phyloP scores from a whole-genome alignment of 2,797 vertebrate genomes.

The Bradypus variegatus region DNA sequence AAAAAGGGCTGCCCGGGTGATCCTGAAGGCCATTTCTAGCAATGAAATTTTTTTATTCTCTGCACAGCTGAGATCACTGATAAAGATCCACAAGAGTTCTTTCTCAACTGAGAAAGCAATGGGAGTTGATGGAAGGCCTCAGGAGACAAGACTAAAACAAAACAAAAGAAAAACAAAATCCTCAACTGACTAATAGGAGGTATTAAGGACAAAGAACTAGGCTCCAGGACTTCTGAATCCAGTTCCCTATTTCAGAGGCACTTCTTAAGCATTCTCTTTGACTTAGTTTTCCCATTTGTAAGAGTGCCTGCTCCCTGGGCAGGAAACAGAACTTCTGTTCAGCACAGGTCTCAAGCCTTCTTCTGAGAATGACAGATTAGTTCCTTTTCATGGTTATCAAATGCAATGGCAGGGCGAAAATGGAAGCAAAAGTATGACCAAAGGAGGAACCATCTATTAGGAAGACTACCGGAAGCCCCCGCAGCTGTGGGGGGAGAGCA shows the following conservation, averaged over 20 bases:
- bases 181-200: neutral
- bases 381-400: constrained; percentile 46
- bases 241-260: neutral
- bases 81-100: constrained; percentile 27
- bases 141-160: constrained; percentile 36
- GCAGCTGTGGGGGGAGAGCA: neutral
- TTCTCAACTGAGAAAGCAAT: constrained; percentile 31
- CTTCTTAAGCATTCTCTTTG: neutral
- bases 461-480: constrained; percentile 37
- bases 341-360: neutral
- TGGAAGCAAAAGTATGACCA: constrained; percentile 50
- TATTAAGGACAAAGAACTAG: neutral
- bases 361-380: constrained; percentile 39
- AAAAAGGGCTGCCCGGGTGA: neutral
- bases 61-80: constrained; percentile 4
- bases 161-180: constrained; percentile 35
- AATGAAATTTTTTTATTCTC: constrained; percentile 4
- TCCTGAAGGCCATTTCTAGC: neutral
- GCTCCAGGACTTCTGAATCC: neutral
- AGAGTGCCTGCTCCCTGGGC: neutral
- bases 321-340: neutral
- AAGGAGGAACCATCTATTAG: constrained; percentile 43
- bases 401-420: constrained; percentile 39
- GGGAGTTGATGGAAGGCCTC: constrained; percentile 18
- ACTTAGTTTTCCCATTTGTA: constrained; percentile 9